Base-by-base conservation (phyloP, 2,888 invertebrate genomes). In the Neoaliturus tenellus region DNA sequence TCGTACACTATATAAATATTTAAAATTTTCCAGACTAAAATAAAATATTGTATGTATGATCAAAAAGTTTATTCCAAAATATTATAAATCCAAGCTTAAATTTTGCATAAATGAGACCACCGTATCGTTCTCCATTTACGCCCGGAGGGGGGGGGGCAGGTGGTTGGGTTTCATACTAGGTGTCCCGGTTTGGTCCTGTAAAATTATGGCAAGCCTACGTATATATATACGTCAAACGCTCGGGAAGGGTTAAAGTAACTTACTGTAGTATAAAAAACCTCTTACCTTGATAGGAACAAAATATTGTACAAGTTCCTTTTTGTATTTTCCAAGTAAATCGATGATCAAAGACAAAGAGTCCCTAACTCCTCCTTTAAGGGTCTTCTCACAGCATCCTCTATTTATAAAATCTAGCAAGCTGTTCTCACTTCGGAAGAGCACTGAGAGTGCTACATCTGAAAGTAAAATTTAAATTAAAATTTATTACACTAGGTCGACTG, bases 251-350 rank as follows among this genome's bases (percentile, higher is more conserved):
- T 12, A 51, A 51, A 51, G 10, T 51, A 51, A 51, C 17, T 51
- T 51, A 51, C 10, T 51, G 5, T 10, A 51, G 10, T n/a, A n/a
- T 4, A 10, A 51, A 6, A 20, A 55, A 31, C 6, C 4, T 1
- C 31, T 62, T 62, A 62, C 62, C 62, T 62, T 62, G 14, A 31
- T 62, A 20, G 25, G 62, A 62, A 62, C 31, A 62, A 62, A 62
- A 62, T 62, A 62, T 17, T 62, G 25, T 12, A 28, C 62, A 0
- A 62, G 5, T 8, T 62, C 62, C 17, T 62, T 25, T 0, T 3
- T 62, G 31, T 62, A 62, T 17, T 62, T 62, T 8, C 31, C 4
- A 17, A 62, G 6, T 5, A 62, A 17, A 2, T 62, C 62, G 31
- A 14, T 62, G 14, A 62, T 62, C 17, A 62, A 17, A 2, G 17